phyloP scores from a whole-genome alignment of 1,140 invertebrate species.

The Paralvinella palmiformis region DNA sequence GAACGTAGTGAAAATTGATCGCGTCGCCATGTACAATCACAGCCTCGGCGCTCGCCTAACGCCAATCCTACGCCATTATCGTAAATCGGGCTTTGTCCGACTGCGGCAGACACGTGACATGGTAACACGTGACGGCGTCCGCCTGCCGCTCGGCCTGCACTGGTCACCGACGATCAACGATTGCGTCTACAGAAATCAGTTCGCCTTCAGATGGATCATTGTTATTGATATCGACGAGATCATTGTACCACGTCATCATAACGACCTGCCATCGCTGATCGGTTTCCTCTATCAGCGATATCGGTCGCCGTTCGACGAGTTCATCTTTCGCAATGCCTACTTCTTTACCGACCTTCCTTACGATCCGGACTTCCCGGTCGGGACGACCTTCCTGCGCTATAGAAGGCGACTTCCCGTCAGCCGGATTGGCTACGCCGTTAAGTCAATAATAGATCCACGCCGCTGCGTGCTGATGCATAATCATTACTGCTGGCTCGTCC shows the following conservation, averaged over 20 bases:
- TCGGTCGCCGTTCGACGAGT: background rate
- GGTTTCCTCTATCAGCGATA: background rate
- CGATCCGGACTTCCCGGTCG: background rate
- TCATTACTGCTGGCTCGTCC: constrained; percentile 17
- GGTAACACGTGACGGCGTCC: constrained; percentile 75
- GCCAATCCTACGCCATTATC: constrained; percentile 65
- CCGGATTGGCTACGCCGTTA: background rate
- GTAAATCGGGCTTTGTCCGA: constrained; percentile 61
- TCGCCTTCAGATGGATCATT: constrained; percentile 69
- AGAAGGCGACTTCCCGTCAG: constrained; percentile 3
- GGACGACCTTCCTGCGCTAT: constrained; percentile 5
- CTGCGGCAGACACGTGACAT: constrained; percentile 75
- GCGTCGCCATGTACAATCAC: constrained; percentile 88
- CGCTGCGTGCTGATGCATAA: constrained; percentile 17
- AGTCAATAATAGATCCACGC: constrained; percentile 15
- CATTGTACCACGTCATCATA: constrained; percentile 62
- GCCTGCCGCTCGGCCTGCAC: constrained; percentile 56
- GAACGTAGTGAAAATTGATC: constrained; percentile 70
- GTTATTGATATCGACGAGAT: constrained; percentile 86
- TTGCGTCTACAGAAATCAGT: constrained; percentile 85
- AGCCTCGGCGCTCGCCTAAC: constrained; percentile 63
- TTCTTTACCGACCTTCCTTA: constrained; percentile 18
- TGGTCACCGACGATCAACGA: constrained; percentile 71
- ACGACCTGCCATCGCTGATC: constrained; percentile 6
- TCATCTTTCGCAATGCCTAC: constrained; percentile 16